Evolutionary conservation across 2,888 invertebrate genomes (phyloP).

Genomic region (Apodemia zela): DNA sequence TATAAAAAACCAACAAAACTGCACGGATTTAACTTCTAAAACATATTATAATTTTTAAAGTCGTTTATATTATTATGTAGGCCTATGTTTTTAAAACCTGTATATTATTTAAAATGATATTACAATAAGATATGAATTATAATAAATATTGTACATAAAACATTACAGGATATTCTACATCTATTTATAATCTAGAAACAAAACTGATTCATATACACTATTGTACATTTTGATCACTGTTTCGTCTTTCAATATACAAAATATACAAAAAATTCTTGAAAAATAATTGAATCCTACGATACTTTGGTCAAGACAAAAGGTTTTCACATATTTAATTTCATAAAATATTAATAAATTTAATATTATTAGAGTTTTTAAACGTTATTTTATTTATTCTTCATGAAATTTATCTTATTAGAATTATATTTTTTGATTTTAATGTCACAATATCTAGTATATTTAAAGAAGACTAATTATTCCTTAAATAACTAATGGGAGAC

Average conservation of each 20-base stretch:
- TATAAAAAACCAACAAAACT: too few species aligned
- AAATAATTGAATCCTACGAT: slow-evolving; percentile 32
- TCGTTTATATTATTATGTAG: not conserved
- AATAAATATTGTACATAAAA: not conserved
- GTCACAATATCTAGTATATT: slow-evolving; percentile 4
- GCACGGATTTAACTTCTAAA: too few species aligned
- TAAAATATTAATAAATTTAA: slow-evolving; percentile 34
- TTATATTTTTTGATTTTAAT: slow-evolving; percentile 9
- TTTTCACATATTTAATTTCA: slow-evolving; percentile 23
- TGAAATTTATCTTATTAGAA: not conserved
- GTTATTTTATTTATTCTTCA: not conserved
- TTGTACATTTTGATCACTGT: slow-evolving; percentile 52
- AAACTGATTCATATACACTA: slow-evolving; percentile 14
- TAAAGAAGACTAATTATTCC: slow-evolving; percentile 1
- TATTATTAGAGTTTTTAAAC: slow-evolving; percentile 8
- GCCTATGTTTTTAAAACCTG: not conserved
- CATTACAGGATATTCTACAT: not conserved
- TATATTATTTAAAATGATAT: not conserved
- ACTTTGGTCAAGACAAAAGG: slow-evolving; percentile 38
- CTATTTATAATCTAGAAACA: slow-evolving; percentile 14
- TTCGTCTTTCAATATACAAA: slow-evolving; percentile 64
- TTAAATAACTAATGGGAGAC: slow-evolving; percentile 43
- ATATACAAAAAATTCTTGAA: slow-evolving; percentile 52
- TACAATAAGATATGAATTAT: not conserved
- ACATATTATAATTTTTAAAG: not conserved